Base-by-base conservation (phyloP, 2,113 vertebrate genomes). In the Mesitornis unicolor region DNA sequence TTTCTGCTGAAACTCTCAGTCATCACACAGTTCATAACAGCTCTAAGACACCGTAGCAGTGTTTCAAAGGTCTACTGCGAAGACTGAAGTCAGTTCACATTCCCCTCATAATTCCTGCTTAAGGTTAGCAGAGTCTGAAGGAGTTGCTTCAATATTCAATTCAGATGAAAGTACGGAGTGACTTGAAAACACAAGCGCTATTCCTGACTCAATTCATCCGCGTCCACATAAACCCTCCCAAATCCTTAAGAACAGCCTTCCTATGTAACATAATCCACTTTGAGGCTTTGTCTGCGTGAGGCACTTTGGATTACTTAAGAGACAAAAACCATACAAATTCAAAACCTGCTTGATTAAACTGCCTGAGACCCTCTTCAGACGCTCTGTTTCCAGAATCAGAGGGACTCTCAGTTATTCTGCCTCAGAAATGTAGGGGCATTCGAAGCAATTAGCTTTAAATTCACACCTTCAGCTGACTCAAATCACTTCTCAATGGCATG, bases 261-360 rank as follows among this genome's bases (percentile, higher is more conserved):
- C 84, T 83, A 69, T 29, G 78, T 11, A 93, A 86, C 88, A 74
- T 78, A 95, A 95, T 89, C 93, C 86, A 93, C 80, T 95, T 92
- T 47, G 47, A 88, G 71, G 64, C 90, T 93, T 81, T 81, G 42
- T 67, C 71, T 86, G 29, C 76, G 13, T 83, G 77, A 92, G 14
- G 38, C 68, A 80, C 36, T 86, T 89, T 25, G 38, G 38, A 92
- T 87, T 92, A 75, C 61, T 76, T 77, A 92, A 73, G 50, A 90
- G 60, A 90, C 76, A 93, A 94, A 88, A 86, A 0, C 4, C 47
- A 74, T 21, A 74, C 29, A 93, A 90, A 89, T 86, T 70, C 59
- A 86, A 90, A 93, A 88, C 65, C 1, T 29, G 35, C 75, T 71
- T 78, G 31, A 86, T 59, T 90, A 65, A 92, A 92, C 29, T 67